Conservation (phyloP, 2,113 vertebrate species). For the Leptocoma aspasia region DNA sequence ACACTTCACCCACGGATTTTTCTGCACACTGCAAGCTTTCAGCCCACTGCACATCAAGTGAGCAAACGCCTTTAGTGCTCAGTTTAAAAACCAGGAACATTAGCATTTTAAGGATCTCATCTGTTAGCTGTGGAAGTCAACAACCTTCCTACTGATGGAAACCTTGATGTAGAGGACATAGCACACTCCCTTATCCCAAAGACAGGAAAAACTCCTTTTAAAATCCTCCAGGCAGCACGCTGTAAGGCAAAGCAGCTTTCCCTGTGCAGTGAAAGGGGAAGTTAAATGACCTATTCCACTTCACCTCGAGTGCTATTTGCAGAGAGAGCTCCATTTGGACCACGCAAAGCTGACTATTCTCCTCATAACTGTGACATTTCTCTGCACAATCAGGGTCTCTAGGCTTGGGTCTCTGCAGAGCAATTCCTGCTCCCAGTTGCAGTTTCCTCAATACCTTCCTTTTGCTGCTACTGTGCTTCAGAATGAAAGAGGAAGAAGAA, state of each 20-base stretch:
- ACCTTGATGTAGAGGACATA: background rate
- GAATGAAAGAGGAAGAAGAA: slow-evolving; percentile 29
- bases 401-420: slow-evolving; percentile 11
- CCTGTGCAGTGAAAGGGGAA: background rate
- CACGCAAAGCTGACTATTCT: background rate
- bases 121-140: background rate
- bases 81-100: background rate
- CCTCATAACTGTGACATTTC: background rate
- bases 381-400: background rate
- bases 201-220: background rate
- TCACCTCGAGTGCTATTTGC: background rate
- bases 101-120: background rate
- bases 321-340: background rate
- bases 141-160: background rate
- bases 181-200: background rate
- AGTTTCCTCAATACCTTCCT: slow-evolving; percentile 23
- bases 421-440: background rate
- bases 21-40: background rate
- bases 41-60: background rate
- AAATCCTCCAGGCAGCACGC: background rate
- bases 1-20: background rate
- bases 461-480: background rate
- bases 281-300: slow-evolving; percentile 22
- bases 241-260: background rate
- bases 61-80: background rate